Base-by-base conservation (phyloP, 1,140 invertebrate species). In the Coelopa frigida region DNA sequence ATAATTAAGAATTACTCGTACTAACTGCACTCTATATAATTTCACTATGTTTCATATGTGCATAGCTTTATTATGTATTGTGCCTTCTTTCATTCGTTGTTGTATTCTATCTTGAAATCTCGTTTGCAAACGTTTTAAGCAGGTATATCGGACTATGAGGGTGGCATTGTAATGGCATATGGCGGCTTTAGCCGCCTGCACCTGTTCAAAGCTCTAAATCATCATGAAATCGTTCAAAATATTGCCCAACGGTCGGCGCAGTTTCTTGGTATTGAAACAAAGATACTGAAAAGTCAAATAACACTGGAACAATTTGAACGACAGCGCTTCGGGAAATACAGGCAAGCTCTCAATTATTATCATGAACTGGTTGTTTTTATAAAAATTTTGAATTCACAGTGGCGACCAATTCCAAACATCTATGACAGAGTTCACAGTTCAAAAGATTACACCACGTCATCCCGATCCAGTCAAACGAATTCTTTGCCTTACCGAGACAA, bases 401-500 rank as follows among this genome's bases (percentile, higher is more conserved):
- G 78, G 77, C 10, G 91, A 94, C 70, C 84, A 90, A 58, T 82
- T 87, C 61, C 81, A 93, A 57, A 96, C 92, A 12, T 94, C 92
- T 15, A 78, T 95, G 15, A 85, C 84, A 20, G 93, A 96, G 72
- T 97, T 97, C 70, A 80, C 78, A 51, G 90, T 98, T 5, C 86
- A 94, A 59, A 97, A 97, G 74, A 76, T 86, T 46, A 81, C 81
- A 11, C 70, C 76, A 6, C 76, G 89, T 36, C 85, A 93, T 69
- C 75, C 77, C 51, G 87, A 89, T 55, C 80, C 83, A 4, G 83
- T 91, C 23, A 75, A 87, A 52, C 76, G 94, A 49, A 89, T 89
- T 3, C 75, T 99, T n/a, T 98, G 94, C 66, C 74, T 99, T 0
- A 94, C 92, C 0, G 95, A 98, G 70, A 87, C 85, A 1, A 99